Conservation (phyloP, 1,140 invertebrate species). For the Drosophila mojavensis region DNA sequence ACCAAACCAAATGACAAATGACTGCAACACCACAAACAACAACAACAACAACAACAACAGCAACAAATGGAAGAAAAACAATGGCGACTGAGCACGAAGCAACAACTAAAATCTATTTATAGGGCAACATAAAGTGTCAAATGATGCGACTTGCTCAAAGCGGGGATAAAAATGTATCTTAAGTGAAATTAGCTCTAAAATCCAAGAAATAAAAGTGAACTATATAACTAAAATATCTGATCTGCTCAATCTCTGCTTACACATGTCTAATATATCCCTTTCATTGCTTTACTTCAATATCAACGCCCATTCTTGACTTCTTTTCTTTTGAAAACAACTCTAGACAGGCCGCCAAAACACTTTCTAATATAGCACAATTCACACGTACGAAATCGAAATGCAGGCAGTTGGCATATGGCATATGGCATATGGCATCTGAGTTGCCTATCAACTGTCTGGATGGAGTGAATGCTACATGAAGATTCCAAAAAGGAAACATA, state of each 20-base stretch:
- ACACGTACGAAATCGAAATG: conserved; percentile 23
- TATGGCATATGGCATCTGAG: not conserved
- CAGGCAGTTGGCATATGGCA: not conserved
- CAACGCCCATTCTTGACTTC: not conserved
- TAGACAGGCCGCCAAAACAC: conserved; percentile 13
- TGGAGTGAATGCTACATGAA: conserved; percentile 1
- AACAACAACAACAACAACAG: conserved; percentile 18
- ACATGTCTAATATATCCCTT: too few relatives aligned
- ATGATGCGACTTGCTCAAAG: conserved; percentile 3
- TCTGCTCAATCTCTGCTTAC: too few relatives aligned
- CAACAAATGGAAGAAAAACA: not conserved
- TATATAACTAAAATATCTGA: too few relatives aligned
- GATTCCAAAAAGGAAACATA: conserved; percentile 33
- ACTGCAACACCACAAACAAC: conserved; percentile 51
- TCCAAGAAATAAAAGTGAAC: too few relatives aligned
- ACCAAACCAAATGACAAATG: conserved; percentile 69
- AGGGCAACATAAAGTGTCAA: conserved; percentile 54
- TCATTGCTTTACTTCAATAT: not conserved
- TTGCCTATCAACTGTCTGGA: conserved; percentile 18
- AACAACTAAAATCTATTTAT: conserved; percentile 55
- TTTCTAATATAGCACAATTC: conserved; percentile 37
- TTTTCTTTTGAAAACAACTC: not conserved
- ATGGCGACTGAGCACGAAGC: conserved; percentile 26
- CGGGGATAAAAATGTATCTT: too few relatives aligned
- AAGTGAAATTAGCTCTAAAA: not conserved